Evolutionary conservation across 1,140 invertebrate species (phyloP).

Genomic region (Bombus fervidus): DNA sequence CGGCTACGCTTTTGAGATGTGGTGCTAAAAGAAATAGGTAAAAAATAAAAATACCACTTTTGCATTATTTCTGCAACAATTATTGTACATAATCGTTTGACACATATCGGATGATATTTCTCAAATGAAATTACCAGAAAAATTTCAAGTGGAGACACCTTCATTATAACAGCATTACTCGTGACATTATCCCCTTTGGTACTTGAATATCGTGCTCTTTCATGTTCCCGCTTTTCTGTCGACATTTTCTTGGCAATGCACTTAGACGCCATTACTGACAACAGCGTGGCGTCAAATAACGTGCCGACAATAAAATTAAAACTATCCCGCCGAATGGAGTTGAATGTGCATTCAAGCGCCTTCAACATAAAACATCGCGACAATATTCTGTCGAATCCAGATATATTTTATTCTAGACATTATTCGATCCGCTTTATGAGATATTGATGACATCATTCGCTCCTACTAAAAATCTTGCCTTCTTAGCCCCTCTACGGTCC

Average conservation of each 20-base stretch:
- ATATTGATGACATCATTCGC: not conserved
- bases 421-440: not conserved
- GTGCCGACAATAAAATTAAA: conserved; percentile 27
- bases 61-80: not conserved
- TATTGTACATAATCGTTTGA: not conserved
- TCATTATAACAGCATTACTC: not conserved
- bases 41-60: too few relatives aligned
- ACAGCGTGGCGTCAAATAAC: conserved; percentile 1
- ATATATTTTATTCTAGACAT: conserved; percentile 6
- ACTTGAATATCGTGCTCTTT: conserved; percentile 2
- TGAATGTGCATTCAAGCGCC: not conserved
- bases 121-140: not conserved
- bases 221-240: not conserved
- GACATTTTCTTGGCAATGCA: conserved; percentile 26
- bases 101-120: not conserved
- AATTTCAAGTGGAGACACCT: not conserved
- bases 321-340: not conserved
- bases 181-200: not conserved
- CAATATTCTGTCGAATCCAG: not conserved
- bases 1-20: too few relatives aligned
- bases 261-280: conserved; percentile 19
- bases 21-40: too few relatives aligned
- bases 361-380: not conserved
- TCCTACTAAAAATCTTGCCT: not conserved
- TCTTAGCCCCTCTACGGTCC: not conserved